Base-by-base conservation (phyloP, 2,113 vertebrate species). In the Benthochromis sp. region DNA sequence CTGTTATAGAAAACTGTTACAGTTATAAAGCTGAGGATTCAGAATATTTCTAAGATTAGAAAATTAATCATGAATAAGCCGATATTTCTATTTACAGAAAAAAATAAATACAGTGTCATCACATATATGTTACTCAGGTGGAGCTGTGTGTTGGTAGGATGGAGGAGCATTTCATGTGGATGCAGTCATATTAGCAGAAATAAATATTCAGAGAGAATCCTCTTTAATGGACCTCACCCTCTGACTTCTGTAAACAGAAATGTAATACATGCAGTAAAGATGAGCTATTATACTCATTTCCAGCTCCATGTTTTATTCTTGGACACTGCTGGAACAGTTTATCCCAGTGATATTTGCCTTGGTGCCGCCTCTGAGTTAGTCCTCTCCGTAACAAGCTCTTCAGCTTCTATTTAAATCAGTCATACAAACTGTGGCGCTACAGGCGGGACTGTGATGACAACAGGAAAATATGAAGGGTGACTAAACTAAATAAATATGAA, bases 191-290 rank as follows among this genome's bases (percentile, higher is more conserved):
- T 27, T 1, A 29, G 1, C 57, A 61, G 57, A 61, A 61, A 61
- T 31, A 1, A 59, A 9, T 31, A 59, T 29, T 16, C 57, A 21
- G 21, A 21, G 21, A 21, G 21, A 21, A 14, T 29, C 0, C 27
- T 61, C 27, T 61, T 31, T 34, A 36, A n/a, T n/a, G 57, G 57
- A 17, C 57, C 57, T 59, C 55, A 31, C 2, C 9, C 12, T 59
- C 50, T 21, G 52, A 53, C n/a, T 7, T 55, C 11, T 54, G 10
- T 0, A 12, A 24, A 54, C 52, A 54, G n/a, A 0, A 21, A 29
- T 29, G 12, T 57, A 57, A 57, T 29, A 57, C 0, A 0, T 29
- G 24, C 0, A 57, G 55, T 57, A 57, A 57, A 0, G 7, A 1
- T 16, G 55, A 57, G 1, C 55, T 0, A 57, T 57, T 5, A 57